phyloP scores from a whole-genome alignment of 2,797 vertebrate species.

The Chaunax sp. region DNA sequence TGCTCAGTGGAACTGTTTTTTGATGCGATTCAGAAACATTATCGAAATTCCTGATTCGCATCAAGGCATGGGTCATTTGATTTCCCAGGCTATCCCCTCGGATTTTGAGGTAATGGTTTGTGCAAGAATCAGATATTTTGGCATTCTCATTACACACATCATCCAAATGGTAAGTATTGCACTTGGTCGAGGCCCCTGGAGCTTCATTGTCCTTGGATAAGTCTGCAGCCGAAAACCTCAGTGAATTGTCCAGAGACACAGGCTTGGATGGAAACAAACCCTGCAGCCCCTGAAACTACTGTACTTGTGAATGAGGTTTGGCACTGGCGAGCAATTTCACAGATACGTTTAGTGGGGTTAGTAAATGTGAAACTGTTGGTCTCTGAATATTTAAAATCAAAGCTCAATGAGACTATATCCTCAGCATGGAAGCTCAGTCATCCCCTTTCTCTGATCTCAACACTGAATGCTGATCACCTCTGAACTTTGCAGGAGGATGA shows the following conservation, averaged over 20 bases:
- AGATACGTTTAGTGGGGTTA: constrained; percentile 33
- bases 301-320: constrained; percentile 56
- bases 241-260: constrained; percentile 53
- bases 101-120: constrained; percentile 58
- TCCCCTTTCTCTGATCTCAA: constrained; percentile 23
- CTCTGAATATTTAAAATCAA: neutral
- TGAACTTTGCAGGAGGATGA: constrained; percentile 43
- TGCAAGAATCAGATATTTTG: constrained; percentile 63
- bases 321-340: constrained; percentile 25
- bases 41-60: constrained; percentile 67
- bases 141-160: constrained; percentile 38
- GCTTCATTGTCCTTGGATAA: constrained; percentile 65
- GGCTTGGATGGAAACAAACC: constrained; percentile 61
- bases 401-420: neutral
- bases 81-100: constrained; percentile 47
- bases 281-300: constrained; percentile 53
- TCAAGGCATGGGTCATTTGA: constrained; percentile 52
- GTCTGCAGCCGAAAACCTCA: constrained; percentile 58
- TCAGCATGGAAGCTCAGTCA: constrained; percentile 13
- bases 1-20: constrained; percentile 56
- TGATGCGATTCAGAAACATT: constrained; percentile 60
- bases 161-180: constrained; percentile 74
- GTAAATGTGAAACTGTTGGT: constrained; percentile 34
- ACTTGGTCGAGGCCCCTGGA: constrained; percentile 60
- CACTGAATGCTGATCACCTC: constrained; percentile 40